Evolutionary conservation across 2,113 vertebrate species (phyloP).

Genomic region (Pica pica): DNA sequence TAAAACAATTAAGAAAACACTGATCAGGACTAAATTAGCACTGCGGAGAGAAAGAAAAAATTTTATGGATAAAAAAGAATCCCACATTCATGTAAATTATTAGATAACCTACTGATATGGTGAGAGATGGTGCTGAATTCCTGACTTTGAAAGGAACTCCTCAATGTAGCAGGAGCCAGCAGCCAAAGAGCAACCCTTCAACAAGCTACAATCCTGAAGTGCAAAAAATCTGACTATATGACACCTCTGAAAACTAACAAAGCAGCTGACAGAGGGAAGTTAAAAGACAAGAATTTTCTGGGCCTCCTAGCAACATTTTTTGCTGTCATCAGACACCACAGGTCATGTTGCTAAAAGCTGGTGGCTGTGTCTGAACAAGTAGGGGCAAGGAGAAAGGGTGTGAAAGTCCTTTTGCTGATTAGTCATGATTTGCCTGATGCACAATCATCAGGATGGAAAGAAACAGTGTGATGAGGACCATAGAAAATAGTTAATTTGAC

Average conservation of each 20-base stretch:
- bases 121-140: neutral
- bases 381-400: conserved; percentile 18
- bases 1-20: neutral
- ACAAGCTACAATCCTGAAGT: neutral
- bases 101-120: neutral
- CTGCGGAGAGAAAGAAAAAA: neutral
- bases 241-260: neutral
- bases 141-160: neutral
- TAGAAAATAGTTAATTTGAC: neutral
- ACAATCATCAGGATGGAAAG: neutral
- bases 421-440: neutral
- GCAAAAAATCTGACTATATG: neutral
- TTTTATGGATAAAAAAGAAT: neutral
- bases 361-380: conserved; percentile 9
- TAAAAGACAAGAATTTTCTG: neutral
- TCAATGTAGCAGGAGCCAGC: neutral
- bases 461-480: neutral
- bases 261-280: neutral
- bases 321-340: conserved; percentile 21
- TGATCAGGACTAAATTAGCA: neutral
- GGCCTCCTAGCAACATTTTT: conserved; percentile 44
- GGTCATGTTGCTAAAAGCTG: conserved; percentile 21
- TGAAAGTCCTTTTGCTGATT: neutral
- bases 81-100: neutral
- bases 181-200: neutral